Percentiles rank a stretch among this genome's conserved stretches.
phyloP scores from a whole-genome alignment of 2,888 invertebrate species.

The Ennomos quercinarius region DNA sequence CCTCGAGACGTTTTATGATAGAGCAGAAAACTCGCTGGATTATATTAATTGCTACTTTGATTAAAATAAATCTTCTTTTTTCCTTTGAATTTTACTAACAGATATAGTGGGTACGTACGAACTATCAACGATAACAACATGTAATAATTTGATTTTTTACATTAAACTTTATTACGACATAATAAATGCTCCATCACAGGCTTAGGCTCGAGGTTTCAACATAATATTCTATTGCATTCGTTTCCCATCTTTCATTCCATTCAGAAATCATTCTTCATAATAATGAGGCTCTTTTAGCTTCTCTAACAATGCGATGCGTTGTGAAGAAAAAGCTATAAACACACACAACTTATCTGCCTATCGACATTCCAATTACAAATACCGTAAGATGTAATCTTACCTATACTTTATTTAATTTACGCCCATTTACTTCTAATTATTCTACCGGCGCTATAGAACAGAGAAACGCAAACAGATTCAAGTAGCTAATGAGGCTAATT shows the following conservation, averaged over 20 bases:
- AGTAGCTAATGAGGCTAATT: slow-evolving; percentile 75
- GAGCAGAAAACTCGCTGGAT: no score
- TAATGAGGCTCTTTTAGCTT: slow-evolving; percentile 19
- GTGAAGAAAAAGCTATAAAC: slow-evolving; percentile 20
- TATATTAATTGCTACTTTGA: no score
- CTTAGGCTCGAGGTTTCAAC: no score
- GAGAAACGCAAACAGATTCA: slow-evolving; percentile 57
- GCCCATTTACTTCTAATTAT: slow-evolving; percentile 48
- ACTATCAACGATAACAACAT: no score
- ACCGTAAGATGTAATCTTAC: slow-evolving; percentile 40
- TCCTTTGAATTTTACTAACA: no score
- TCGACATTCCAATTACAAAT: slow-evolving; percentile 39
- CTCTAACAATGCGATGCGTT: slow-evolving; percentile 17
- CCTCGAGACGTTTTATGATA: no score
- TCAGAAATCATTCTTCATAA: slow-evolving; percentile 13
- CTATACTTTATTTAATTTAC: slow-evolving; percentile 44
- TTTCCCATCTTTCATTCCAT: slow-evolving; percentile 14
- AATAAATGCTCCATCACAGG: no score
- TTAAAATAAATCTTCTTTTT: no score
- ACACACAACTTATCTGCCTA: slow-evolving; percentile 29
- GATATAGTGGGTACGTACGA: no score
- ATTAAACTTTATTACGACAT: no score
- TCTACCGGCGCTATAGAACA: slow-evolving; percentile 49
- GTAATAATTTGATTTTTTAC: no score
- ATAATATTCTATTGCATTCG: neutral